Percentiles rank a stretch among this genome's conserved stretches.
These are phyloP conservation scores for Epizoanthus fatuus DNA, from an alignment of 92 coral and sea anemone species.

Conservation along the genomic window DNA sequence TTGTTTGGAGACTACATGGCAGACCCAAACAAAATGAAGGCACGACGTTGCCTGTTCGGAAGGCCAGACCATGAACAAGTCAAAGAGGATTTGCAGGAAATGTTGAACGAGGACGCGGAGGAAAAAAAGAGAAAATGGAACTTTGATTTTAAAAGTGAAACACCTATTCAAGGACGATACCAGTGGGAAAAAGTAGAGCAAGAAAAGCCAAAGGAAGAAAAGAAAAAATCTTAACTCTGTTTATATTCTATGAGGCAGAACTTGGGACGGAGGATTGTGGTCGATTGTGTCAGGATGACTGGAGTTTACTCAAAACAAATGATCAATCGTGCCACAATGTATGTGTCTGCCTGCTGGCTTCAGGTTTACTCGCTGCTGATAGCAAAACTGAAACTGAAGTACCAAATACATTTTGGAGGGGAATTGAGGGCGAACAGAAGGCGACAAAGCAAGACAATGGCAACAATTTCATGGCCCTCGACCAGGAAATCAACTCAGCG, in stretches of 20 bases:
- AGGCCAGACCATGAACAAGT: slow-evolving; percentile 57
- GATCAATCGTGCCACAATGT: too few relatives aligned
- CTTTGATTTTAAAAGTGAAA: slow-evolving; percentile 73
- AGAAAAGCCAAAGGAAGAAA: slow-evolving; percentile 2
- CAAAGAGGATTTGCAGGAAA: slow-evolving; percentile 33
- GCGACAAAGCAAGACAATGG: background rate
- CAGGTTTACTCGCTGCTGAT: background rate
- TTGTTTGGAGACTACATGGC: slow-evolving; percentile 1
- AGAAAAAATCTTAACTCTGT: background rate
- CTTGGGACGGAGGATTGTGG: background rate
- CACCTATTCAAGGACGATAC: slow-evolving; percentile 67
- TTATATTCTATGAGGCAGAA: too few relatives aligned
- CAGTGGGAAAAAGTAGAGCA: slow-evolving; percentile 59
- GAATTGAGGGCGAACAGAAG: background rate
- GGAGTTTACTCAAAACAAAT: too few relatives aligned
- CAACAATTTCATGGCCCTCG: slow-evolving; percentile 13
- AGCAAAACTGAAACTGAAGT: background rate
- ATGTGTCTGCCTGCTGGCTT: background rate
- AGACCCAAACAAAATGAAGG: slow-evolving; percentile 2
- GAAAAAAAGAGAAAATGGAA: slow-evolving; percentile 75
- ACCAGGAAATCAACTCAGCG: slow-evolving; percentile 24
- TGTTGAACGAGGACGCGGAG: slow-evolving; percentile 51
- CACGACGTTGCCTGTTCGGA: slow-evolving; percentile 77
- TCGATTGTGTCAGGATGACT: too few relatives aligned
- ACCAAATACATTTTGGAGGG: background rate